A percentile compares a stretch with the other conserved stretches of the same genome.
Conservation (phyloP, 2,113 vertebrate species). For the Speoplatyrhinus poulsoni region DNA sequence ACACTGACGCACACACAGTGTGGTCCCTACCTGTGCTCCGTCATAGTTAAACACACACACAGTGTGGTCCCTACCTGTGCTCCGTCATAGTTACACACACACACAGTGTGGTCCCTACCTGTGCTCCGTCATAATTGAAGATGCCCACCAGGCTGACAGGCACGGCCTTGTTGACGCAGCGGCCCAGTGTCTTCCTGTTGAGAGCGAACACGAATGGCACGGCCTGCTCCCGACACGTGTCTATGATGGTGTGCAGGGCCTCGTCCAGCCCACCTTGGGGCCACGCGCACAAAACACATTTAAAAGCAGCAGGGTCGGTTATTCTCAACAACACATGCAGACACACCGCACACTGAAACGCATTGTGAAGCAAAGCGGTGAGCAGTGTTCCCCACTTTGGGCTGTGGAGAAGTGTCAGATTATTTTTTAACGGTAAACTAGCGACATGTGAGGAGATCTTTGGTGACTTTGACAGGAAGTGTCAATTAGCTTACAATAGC, state of each 20-base stretch:
- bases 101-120: slow-evolving; percentile 76
- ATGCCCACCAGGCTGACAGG: slow-evolving; percentile 97
- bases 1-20: no score
- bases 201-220: slow-evolving; percentile 95
- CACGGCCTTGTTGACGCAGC: slow-evolving; percentile 93
- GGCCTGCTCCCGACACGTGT: slow-evolving; percentile 87
- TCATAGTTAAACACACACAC: neutral
- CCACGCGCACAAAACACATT: no score
- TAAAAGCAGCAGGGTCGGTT: neutral
- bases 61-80: slow-evolving; percentile 83
- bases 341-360: no score
- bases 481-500: no score
- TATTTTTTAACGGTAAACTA: no score
- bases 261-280: slow-evolving; percentile 93
- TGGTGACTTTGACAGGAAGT: no score
- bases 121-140: slow-evolving; percentile 97
- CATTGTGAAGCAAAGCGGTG: no score
- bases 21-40: no score
- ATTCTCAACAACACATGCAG: no score
- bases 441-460: no score
- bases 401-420: no score
- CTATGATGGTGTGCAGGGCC: slow-evolving; percentile 90
- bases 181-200: slow-evolving; percentile 91
- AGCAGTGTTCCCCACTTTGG: no score
- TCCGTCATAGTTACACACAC: slow-evolving; percentile 85